phyloP scores from a whole-genome alignment of 2,797 vertebrate species.

The Sitta carolinensis region DNA sequence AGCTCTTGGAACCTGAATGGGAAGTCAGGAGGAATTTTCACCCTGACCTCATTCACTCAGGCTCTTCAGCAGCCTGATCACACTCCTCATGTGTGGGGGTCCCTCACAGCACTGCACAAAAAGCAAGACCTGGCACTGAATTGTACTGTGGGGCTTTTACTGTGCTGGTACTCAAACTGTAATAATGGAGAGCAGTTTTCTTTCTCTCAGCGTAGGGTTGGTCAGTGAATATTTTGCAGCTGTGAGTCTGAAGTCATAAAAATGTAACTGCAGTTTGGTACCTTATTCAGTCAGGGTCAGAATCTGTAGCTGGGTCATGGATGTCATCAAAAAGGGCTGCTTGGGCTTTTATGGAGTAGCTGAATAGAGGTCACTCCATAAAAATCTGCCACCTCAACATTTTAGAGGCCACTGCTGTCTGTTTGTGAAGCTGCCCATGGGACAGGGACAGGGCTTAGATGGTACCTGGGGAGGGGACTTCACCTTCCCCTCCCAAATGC shows the following conservation, averaged over 20 bases:
- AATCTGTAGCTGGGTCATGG: background rate
- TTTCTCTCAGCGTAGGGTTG: background rate
- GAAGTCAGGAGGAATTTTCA: background rate
- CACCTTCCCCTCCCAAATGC: background rate
- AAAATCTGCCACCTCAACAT: background rate
- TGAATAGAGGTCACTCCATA: background rate
- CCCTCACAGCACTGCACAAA: background rate
- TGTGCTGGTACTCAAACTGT: background rate
- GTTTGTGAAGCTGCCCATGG: background rate
- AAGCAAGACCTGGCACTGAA: background rate
- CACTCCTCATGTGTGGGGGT: background rate
- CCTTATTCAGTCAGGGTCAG: background rate
- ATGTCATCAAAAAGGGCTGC: background rate
- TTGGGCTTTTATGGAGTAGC: background rate
- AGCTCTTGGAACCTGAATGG: background rate
- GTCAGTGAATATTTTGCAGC: background rate
- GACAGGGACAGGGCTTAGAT: background rate
- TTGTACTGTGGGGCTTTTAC: background rate
- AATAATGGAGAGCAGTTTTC: background rate
- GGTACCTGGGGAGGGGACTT: background rate
- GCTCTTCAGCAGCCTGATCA: background rate
- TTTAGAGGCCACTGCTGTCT: background rate
- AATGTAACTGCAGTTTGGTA: background rate
- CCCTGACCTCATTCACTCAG: background rate
- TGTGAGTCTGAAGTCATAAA: background rate